Evolutionary conservation across 2,888 invertebrate species (phyloP), one percentile per base, ranked within the genome.

Genomic region (Lithosia quadra): DNA sequence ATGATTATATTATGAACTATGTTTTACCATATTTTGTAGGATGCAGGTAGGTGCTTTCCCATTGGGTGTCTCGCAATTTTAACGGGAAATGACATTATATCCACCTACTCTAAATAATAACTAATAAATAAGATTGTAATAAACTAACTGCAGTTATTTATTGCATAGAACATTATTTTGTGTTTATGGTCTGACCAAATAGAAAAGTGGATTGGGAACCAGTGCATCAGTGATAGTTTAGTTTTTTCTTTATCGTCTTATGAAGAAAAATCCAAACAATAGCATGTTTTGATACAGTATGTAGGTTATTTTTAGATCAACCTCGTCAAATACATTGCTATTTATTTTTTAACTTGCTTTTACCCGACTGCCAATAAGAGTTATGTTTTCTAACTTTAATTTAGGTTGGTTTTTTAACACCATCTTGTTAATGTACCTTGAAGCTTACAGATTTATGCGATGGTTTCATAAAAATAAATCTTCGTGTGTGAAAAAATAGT

Each of bases 61-160:
- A 18, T 18, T 18, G 18, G 43, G 43, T 2, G 18, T 43, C 5
- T 43, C 43, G 18, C 43, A 43, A 18, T 43, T 43, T 43, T 43
- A 43, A 43, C 43, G 43, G 43, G 43, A 43, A 43, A 43, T 43
- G 43, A 43, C 43, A 18, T 43, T 43, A 43, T 43, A 18, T 43
- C 43, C 43, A 43, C 43, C 43, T 43, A 43, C 43, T 43, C 43
- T 43, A 43, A 43, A 43, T 43, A 43, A 43, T 43, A 43, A 43
- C 18, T 43, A 43, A 43, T 18, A 43, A 43, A 43, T 43, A 43
- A 5, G 43, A 18, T 43, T 43, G 43, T 43, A 18, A 18, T 18
- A 43, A 43, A 43, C 18, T 43, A 43, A 43, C 43, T 18, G 18
- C 18, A 18, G 43, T 43, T 43, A 43, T 43, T 43, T 18, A 43